Evolutionary conservation across 2,888 invertebrate species (phyloP), one percentile per base, ranked within the genome.

Genomic region (Plemyria rubiginata): DNA sequence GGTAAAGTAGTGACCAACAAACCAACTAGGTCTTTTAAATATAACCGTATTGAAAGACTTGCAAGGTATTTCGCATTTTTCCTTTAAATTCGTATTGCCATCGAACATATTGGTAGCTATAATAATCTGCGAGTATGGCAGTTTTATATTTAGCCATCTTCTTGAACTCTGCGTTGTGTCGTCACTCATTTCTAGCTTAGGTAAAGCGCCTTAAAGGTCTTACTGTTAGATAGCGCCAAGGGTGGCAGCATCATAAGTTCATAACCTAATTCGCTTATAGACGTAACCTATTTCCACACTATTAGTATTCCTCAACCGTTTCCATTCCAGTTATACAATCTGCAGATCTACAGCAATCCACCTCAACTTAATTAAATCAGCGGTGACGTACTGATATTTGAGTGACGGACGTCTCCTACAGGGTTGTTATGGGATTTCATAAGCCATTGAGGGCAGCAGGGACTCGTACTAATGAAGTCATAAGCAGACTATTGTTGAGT

Each of bases 361-460:
- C 62, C 70, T 60, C 43, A 67, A 70, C 57, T 62, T 74, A 70
- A 73, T 76, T 69, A 67, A 67, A 72, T 66, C 60, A 58, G 51
- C 58, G 58, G 65, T 62, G 71, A 71, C 64, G 70, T 69, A 69
- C 70, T 68, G 71, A 74, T 71, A 67, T 66, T 69, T 70, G 72
- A 75, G 67, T 70, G 76, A 75, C 71, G 70, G 76, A 75, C 71
- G 70, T 66, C 67, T 72, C 68, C 62, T 61, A 64, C 64, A 68
- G 60, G 70, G 68, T 60, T 67, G 70, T 61, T 69, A 67, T 66
- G 70, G 73, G 68, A 72, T 70, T 73, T 65, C 66, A 68, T 66
- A 61, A 70, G 72, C 72, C 68, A 70, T 62, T 62, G 70, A 72
- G 68, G 69, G 69, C 40, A 54, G 70, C 71, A 66, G 70, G 70